Conservation (phyloP, 2,113 vertebrate species). For the Engraulis encrasicolus region DNA sequence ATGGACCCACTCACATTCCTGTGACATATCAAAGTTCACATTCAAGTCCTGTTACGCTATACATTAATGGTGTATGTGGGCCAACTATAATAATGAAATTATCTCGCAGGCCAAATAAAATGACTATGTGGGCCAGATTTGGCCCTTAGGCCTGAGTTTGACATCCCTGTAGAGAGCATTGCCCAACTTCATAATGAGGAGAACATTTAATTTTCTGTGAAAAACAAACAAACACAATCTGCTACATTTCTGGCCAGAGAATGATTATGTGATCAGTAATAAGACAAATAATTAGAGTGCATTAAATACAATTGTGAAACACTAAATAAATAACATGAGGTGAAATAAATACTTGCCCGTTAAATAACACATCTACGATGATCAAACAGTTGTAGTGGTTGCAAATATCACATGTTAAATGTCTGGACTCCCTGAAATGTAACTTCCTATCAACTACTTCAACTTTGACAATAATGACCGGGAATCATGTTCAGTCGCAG, state of each 20-base stretch:
- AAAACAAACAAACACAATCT: neutral
- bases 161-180: too few relatives aligned
- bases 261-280: neutral
- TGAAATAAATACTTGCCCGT: neutral
- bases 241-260: neutral
- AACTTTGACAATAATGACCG: neutral
- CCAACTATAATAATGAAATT: too few relatives aligned
- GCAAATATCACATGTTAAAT: neutral
- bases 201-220: neutral
- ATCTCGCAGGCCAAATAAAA: too few relatives aligned
- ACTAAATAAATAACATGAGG: neutral
- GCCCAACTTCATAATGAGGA: neutral
- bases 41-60: too few relatives aligned
- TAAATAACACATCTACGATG: neutral
- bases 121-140: too few relatives aligned
- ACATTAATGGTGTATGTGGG: too few relatives aligned
- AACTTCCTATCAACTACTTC: neutral
- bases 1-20: too few relatives aligned
- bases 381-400: neutral
- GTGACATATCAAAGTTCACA: too few relatives aligned
- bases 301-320: neutral
- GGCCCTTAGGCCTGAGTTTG: too few relatives aligned
- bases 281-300: neutral
- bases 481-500: neutral
- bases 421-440: constrained; percentile 6